Evolutionary conservation across 2,888 invertebrate species (phyloP), one percentile per base, ranked within the genome.

Genomic region (Habroteleia sp.): DNA sequence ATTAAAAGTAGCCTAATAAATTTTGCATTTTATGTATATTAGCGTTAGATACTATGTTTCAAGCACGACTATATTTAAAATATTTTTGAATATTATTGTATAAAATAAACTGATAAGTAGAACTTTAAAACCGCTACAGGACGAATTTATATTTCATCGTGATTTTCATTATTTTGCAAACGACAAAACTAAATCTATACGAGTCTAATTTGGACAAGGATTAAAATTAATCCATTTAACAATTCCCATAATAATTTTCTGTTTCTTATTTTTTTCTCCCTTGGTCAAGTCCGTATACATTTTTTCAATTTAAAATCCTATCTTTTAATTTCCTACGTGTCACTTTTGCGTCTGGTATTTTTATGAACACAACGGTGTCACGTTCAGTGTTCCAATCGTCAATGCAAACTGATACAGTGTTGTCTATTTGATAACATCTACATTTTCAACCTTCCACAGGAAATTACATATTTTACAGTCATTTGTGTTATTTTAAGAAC

Each of bases 261-360:
- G 6, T 56, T 54, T 60, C 50, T 60, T 46, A 72, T 72, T 76
- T 73, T 69, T 74, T 60, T 37, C 69, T 27, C 72, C 56, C 48
- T 37, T 33, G 50, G 62, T 56, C 56, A 39, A 63, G 65, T 68
- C 79, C 33, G 33, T 41, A 37, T 58, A 80, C 81, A 83, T 54
- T 86, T 84, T 85, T 84, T 81, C 86, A 86, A 86, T 86, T 86
- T 86, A 85, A 86, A 86, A 85, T 85, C 82, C 80, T 83, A 83
- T 84, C 85, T 85, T 83, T 86, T 86, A 86, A 86, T 86, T 86
- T 86, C 86, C 86, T 86, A 80, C 81, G 82, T 83, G 86, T 86
- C 86, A 85, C 84, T 82, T 83, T 79, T 81, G 77, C 81, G 84
- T 83, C 84, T 82, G 83, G 79, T 79, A 82, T 85, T 85, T 85